A percentile compares a stretch with the other conserved stretches of the same genome.
Evolutionary conservation across 1,140 invertebrate genomes (phyloP).

Genomic region (Tetragnatha versicolor): DNA sequence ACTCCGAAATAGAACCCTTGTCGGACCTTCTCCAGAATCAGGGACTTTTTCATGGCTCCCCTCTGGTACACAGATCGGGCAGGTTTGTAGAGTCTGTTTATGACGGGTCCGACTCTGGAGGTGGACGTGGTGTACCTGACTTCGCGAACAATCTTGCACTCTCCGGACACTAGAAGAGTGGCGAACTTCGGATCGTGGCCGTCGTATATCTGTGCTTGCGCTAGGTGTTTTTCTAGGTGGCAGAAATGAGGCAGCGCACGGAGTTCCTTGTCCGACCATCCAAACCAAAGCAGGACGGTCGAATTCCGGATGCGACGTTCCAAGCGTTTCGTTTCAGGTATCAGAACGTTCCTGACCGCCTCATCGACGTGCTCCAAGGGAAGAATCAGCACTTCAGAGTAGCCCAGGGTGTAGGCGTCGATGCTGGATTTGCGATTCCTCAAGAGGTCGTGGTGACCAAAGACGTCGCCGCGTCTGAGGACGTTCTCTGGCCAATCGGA

Average conservation of each 20-base stretch:
- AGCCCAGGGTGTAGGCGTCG: conserved; percentile 1
- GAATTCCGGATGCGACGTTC: not conserved
- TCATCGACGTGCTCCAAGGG: not conserved
- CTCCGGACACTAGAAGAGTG: conserved; percentile 2
- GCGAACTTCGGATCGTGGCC: not conserved
- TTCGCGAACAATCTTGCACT: conserved; percentile 16
- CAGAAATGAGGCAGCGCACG: conserved; percentile 4
- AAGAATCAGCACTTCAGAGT: conserved; percentile 19
- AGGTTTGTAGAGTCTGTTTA: not conserved
- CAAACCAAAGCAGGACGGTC: not conserved
- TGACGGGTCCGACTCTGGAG: not conserved
- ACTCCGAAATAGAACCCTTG: conserved; percentile 25
- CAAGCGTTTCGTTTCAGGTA: not conserved
- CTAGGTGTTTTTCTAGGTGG: not conserved
- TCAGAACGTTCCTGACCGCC: not conserved
- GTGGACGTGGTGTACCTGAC: not conserved
- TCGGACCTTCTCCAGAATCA: not conserved
- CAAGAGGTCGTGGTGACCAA: conserved; percentile 22
- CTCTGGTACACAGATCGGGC: not conserved
- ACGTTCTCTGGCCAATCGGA: conserved; percentile 26
- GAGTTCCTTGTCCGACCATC: conserved; percentile 4
- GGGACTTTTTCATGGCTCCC: not conserved
- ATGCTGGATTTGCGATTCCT: not conserved
- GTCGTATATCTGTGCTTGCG: conserved; percentile 2
- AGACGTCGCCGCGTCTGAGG: conserved; percentile 4